phyloP scores from a whole-genome alignment of 2,113 vertebrate genomes.

The Polypterus senegalus region DNA sequence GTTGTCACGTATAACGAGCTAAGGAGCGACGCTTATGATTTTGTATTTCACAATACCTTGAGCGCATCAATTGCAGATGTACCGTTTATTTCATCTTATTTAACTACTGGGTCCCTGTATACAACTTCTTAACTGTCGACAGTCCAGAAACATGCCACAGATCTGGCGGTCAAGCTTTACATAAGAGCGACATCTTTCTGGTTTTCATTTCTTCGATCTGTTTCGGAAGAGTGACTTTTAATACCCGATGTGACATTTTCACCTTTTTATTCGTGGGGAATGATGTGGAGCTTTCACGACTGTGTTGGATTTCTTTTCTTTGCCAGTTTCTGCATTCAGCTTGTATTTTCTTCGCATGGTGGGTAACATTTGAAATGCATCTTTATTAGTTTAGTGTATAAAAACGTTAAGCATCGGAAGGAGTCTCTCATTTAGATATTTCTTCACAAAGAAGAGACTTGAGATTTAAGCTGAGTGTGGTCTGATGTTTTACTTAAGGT shows the following conservation, averaged over 20 bases:
- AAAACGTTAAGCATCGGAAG: no score
- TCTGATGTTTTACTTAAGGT: no score
- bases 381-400: no score
- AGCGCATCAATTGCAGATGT: not conserved
- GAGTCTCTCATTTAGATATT: no score
- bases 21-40: constrained; percentile 17
- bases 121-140: no score
- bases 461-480: no score
- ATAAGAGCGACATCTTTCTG: no score
- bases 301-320: constrained; percentile 56
- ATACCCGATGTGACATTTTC: constrained; percentile 22
- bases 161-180: constrained; percentile 16
- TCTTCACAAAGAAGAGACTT: no score
- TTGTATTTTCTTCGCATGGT: constrained; percentile 55
- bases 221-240: constrained; percentile 19
- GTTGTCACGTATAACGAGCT: constrained; percentile 17
- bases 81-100: no score
- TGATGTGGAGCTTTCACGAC: constrained; percentile 57
- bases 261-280: constrained; percentile 26
- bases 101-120: no score
- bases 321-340: constrained; percentile 47
- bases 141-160: constrained; percentile 35
- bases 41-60: constrained; percentile 27
- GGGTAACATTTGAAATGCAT: constrained; percentile 17
- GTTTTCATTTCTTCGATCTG: not conserved